Evolutionary conservation across 2,797 vertebrate genomes (phyloP).

Genomic region (Gymnothorax javanicus): DNA sequence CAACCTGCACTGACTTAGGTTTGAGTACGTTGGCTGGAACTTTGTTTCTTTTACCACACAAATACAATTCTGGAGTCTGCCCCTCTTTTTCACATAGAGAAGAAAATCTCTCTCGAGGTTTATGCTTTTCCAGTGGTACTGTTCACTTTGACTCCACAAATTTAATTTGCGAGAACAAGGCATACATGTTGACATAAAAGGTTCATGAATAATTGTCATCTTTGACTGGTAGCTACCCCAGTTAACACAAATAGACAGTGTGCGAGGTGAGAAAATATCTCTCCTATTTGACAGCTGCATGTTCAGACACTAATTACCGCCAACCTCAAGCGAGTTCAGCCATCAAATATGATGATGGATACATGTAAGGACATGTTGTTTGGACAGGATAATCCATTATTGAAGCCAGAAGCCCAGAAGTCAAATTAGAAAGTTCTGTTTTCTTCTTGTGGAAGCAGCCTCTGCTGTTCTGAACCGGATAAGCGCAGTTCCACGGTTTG

Average conservation of each 20-base stretch:
- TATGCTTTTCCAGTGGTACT: neutral
- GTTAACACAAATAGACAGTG: neutral
- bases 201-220: no score
- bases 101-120: neutral
- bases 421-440: neutral
- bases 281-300: neutral
- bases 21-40: neutral
- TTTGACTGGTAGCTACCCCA: no score
- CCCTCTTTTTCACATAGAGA: neutral
- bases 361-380: neutral
- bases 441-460: neutral
- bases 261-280: neutral
- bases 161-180: neutral
- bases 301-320: neutral
- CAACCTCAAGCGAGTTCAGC: neutral
- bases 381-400: neutral
- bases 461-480: neutral
- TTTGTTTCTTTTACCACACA: neutral
- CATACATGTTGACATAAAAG: neutral
- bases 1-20: neutral
- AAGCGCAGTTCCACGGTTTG: neutral
- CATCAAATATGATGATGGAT: no score
- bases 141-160: neutral
- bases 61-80: neutral
- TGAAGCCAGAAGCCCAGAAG: neutral